phyloP scores from a whole-genome alignment of 2,797 vertebrate genomes.

The Heterohyrax brucei region DNA sequence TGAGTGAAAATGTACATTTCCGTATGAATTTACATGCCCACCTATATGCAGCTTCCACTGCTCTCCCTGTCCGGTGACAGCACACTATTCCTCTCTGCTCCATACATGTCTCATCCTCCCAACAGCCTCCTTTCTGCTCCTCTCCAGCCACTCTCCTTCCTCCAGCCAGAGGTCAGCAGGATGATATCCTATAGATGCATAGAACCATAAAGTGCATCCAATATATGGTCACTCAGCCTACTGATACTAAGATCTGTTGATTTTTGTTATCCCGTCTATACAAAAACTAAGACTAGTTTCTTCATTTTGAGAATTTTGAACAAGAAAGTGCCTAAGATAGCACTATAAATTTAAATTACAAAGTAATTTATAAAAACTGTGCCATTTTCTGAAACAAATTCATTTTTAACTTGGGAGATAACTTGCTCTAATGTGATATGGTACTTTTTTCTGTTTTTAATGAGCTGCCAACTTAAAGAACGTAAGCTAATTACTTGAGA shows the following conservation, averaged over 20 bases:
- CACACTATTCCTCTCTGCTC: no score
- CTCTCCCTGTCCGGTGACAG: no score
- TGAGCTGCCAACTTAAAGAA: background rate
- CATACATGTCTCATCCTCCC: no score
- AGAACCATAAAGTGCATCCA: no score
- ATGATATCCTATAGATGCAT: no score
- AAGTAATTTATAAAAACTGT: slow-evolving; percentile 2
- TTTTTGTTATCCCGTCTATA: background rate
- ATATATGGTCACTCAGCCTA: background rate
- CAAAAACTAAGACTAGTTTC: slow-evolving; percentile 7
- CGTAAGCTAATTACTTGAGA: background rate
- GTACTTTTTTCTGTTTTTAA: slow-evolving; percentile 35
- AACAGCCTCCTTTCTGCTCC: no score
- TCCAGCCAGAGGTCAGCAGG: no score
- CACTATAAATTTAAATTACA: slow-evolving; percentile 51
- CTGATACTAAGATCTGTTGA: background rate
- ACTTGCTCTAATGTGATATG: background rate
- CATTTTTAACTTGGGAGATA: slow-evolving; percentile 21
- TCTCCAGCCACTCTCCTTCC: no score
- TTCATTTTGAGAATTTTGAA: slow-evolving; percentile 62
- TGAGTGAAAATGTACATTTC: no score
- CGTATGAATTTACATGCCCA: no score
- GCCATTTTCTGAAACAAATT: slow-evolving; percentile 40
- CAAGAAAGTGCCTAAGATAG: background rate
- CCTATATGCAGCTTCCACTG: no score